A percentile compares a stretch with the other conserved stretches of the same genome.
These are phyloP conservation scores for Halcyon leucocephala DNA, from an alignment of 2,797 vertebrate species.

Conservation along the genomic window DNA sequence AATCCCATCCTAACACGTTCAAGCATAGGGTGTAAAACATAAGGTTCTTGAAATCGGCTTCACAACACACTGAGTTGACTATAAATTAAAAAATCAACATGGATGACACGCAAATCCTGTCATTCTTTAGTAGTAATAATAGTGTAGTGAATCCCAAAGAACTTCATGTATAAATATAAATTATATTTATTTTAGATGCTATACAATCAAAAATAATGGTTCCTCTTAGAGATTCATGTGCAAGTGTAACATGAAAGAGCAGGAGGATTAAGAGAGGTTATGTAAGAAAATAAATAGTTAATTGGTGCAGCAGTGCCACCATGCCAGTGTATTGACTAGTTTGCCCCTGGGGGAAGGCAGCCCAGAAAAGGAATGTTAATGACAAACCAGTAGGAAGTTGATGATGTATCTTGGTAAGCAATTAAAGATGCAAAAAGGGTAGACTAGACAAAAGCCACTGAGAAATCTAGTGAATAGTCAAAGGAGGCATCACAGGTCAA, in stretches of 20 bases:
- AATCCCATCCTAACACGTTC: not conserved
- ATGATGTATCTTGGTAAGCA: not conserved
- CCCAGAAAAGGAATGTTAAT: constrained; percentile 36
- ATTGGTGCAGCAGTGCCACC: not conserved
- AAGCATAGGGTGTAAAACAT: not conserved
- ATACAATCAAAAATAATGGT: not conserved
- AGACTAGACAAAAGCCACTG: not conserved
- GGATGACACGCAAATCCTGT: not conserved
- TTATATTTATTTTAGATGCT: not conserved
- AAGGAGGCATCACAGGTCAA: not conserved
- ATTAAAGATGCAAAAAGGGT: not conserved
- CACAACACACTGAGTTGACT: not conserved
- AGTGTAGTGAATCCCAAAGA: not conserved
- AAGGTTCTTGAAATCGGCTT: not conserved
- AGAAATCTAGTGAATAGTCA: constrained; percentile 34
- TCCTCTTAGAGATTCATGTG: not conserved
- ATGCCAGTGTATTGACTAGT: not conserved
- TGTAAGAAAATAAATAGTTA: not conserved
- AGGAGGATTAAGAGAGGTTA: not conserved
- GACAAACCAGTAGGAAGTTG: constrained; percentile 5
- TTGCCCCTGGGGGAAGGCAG: not conserved
- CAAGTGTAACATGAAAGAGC: not conserved
- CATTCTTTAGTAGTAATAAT: not conserved
- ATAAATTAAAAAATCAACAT: not conserved
- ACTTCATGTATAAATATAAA: not conserved